These are phyloP conservation scores for Picus viridis DNA, from an alignment of 2,797 vertebrate species.

Conservation along the genomic window DNA sequence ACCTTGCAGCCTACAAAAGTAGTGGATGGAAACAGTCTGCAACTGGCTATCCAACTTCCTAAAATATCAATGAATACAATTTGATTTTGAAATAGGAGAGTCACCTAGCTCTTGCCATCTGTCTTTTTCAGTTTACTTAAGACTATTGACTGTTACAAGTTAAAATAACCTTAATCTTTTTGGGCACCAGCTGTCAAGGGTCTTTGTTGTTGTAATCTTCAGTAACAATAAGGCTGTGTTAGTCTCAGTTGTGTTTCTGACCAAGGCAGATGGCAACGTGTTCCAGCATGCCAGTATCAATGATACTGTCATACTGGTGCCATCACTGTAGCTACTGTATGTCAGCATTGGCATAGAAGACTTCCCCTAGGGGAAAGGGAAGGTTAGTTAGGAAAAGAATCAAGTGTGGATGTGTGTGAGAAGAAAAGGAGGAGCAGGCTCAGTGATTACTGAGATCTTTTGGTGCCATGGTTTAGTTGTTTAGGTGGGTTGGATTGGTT, in stretches of 20 bases:
- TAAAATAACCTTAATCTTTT: conserved; percentile 38
- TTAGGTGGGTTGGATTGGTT: no score
- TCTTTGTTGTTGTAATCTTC: neutral
- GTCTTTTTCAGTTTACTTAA: neutral
- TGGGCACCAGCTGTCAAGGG: conserved; percentile 29
- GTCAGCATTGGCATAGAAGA: neutral
- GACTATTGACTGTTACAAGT: neutral
- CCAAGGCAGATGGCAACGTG: neutral
- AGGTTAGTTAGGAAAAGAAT: neutral
- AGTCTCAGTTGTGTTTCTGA: neutral
- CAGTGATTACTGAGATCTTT: neutral
- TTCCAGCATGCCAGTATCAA: neutral
- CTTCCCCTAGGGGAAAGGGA: neutral
- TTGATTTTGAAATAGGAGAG: neutral
- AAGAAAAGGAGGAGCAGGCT: neutral
- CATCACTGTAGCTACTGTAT: neutral
- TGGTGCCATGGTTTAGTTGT: no score
- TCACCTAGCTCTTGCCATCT: neutral
- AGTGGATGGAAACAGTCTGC: neutral
- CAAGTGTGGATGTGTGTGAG: neutral
- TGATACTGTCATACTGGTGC: neutral
- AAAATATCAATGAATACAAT: neutral
- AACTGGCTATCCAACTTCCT: neutral
- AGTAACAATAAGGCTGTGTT: neutral
- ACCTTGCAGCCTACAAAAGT: neutral